Evolutionary conservation across 2,113 vertebrate genomes (phyloP).

Genomic region (Amphiprion percula): DNA sequence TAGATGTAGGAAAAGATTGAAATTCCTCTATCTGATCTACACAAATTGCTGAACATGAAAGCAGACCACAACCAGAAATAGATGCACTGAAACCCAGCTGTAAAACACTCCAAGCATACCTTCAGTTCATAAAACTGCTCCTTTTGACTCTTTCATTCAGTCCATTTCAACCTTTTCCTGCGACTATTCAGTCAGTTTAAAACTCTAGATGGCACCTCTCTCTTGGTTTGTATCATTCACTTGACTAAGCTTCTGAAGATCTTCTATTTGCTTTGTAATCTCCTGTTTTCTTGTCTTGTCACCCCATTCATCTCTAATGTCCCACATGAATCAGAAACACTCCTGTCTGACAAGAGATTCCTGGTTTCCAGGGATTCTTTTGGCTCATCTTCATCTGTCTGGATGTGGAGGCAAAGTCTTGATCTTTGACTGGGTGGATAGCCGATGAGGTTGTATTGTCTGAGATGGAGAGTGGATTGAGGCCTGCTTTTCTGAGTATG

Average conservation of each 20-base stretch:
- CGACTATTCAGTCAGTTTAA: slow-evolving; percentile 30
- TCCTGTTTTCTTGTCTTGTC: no score
- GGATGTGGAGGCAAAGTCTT: no score
- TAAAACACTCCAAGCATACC: background rate
- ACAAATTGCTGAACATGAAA: background rate
- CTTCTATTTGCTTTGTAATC: background rate
- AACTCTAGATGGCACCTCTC: background rate
- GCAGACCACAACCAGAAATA: background rate
- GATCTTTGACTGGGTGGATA: no score
- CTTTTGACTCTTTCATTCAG: slow-evolving; percentile 7
- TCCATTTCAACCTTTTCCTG: slow-evolving; percentile 6
- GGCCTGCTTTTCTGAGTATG: no score
- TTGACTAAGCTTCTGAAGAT: background rate
- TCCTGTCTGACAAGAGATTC: no score
- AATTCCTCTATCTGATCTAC: background rate
- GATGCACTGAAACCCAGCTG: slow-evolving; percentile 3
- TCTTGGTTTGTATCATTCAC: slow-evolving; percentile 6
- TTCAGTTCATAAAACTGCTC: slow-evolving; percentile 1
- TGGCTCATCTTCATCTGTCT: no score
- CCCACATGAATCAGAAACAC: no score
- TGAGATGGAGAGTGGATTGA: no score
- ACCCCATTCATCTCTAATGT: no score
- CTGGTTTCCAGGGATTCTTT: no score
- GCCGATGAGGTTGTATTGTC: no score
- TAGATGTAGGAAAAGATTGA: no score